Conservation (phyloP, 2,113 vertebrate genomes). For the Actinemys pallida region DNA sequence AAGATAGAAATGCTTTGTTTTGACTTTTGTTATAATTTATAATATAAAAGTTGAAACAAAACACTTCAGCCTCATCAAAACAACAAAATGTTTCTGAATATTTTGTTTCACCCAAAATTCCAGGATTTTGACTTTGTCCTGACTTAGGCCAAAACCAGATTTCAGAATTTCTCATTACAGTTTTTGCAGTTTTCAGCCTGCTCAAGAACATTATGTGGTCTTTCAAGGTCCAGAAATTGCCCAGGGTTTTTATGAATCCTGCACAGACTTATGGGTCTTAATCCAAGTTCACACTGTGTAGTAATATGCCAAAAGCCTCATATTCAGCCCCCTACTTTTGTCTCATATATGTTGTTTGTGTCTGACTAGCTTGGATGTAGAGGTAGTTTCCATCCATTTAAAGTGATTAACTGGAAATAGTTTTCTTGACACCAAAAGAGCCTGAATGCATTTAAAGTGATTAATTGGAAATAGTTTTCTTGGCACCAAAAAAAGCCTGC, state of each 20-base stretch:
- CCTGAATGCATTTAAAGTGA: neutral
- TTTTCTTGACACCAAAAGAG: neutral
- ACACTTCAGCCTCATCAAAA: neutral
- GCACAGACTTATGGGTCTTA: neutral
- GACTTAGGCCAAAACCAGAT: neutral
- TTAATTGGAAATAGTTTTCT: fast-evolving
- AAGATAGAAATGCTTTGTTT: neutral
- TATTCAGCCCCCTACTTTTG: neutral
- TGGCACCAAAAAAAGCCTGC: neutral
- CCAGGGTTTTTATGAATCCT: neutral
- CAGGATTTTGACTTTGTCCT: neutral
- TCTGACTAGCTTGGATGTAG: neutral
- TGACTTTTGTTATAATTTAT: too few relatives aligned
- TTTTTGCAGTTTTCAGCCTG: neutral
- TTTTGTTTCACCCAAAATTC: neutral
- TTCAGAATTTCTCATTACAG: neutral
- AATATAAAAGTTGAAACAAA: neutral
- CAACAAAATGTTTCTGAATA: neutral
- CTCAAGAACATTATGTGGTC: neutral
- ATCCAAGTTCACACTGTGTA: neutral
- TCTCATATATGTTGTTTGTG: neutral
- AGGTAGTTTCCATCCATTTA: neutral
- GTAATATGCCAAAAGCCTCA: neutral
- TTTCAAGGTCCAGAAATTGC: neutral
- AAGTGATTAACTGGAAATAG: neutral